Conservation (phyloP, 2,113 vertebrate genomes). For the Psophia crepitans region DNA sequence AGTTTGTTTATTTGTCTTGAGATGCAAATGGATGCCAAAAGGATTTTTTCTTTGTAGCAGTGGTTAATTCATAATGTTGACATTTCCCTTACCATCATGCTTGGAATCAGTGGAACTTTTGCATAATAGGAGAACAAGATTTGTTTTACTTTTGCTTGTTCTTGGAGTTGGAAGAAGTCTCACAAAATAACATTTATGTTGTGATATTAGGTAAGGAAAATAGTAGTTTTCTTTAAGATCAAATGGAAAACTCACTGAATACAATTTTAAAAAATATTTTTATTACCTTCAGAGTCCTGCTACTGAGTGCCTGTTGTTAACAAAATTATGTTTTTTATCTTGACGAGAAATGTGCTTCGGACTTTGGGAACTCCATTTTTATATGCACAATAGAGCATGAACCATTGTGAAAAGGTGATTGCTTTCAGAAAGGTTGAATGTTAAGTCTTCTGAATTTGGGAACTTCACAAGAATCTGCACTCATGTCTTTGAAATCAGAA, state of each 20-base stretch:
- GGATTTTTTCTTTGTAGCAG: neutral
- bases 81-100: neutral
- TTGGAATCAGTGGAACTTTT: constrained; percentile 2
- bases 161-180: neutral
- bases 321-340: neutral
- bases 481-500: neutral
- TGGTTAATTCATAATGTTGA: constrained; percentile 8
- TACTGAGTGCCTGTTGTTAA: neutral
- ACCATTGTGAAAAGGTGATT: rapidly evolving
- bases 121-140: neutral
- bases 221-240: neutral
- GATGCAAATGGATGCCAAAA: neutral
- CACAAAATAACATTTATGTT: neutral
- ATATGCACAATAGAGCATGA: neutral
- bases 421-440: neutral
- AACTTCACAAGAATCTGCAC: neutral
- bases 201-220: neutral
- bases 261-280: neutral
- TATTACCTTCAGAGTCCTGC: neutral
- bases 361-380: neutral
- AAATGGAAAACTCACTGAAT: neutral
- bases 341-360: neutral
- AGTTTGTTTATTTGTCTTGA: neutral
- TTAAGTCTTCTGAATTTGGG: neutral
- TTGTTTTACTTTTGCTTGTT: neutral